Base-by-base conservation (phyloP, 1,140 invertebrate species). In the Lutraria rhynchaena region DNA sequence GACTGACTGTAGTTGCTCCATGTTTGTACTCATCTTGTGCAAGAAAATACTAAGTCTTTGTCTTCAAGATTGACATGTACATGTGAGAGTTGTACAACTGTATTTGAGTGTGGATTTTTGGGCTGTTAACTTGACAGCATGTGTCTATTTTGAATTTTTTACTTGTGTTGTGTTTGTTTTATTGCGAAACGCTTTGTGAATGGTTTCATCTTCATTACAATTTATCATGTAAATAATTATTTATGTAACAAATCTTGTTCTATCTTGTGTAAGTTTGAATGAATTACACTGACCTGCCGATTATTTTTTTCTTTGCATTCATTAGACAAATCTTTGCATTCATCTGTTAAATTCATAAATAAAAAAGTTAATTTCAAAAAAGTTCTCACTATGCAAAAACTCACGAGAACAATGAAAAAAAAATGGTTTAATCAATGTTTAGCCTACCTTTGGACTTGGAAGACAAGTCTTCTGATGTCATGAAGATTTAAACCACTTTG, bases 221-320 rank as follows among this genome's bases (percentile, higher is more conserved):
- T 46, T 41, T 67, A 67, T 67, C 63, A 67, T 67, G 63, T 67
- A 67, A 67, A 67, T 67, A 67, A 67, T 67, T 67, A 46, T 46
- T 67, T 67, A 67, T 67, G 63, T 67, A 67, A 19, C 22, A 67
- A 27, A 51, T 49, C 63, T 31, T 67, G 41, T 49, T 49, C 63
- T 67, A 27, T 63, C 49, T 67, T 46, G 41, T 67, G 63, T 17
- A 67, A 29, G 44, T 49, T 67, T 49, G 33, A 24, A 41, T 44
- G 63, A 67, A 67, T 46, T 46, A 67, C 49, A 27, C 24, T 67
- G 27, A 1, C 4, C 35, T 67, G 37, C 49, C 44, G 24, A 67
- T 31, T 51, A 19, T 51, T n/a, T 49, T 61, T 61, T 1, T 29
- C 5, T 65, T 24, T 44, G 27, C 41, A 33, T 65, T n/a, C 24